Evolutionary conservation across 1,140 invertebrate species (phyloP).

Genomic region (Procambarus clarkii): DNA sequence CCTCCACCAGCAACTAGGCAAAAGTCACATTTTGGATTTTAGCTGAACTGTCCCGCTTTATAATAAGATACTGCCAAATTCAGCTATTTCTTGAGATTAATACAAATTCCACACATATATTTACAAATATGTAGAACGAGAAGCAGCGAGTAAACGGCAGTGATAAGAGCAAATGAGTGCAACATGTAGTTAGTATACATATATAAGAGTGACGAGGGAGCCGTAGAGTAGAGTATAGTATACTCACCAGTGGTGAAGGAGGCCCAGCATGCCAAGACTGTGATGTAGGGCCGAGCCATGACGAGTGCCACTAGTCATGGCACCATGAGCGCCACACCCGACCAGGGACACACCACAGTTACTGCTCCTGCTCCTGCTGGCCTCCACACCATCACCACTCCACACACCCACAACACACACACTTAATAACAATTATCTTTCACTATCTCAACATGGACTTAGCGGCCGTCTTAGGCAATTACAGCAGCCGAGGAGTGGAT

Average conservation of each 20-base stretch:
- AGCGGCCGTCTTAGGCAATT: conserved; percentile 39
- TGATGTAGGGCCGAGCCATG: conserved; percentile 48
- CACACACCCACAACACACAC: conserved; percentile 1
- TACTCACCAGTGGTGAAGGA: conserved; percentile 13
- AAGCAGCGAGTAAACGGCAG: too few species aligned
- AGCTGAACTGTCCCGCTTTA: too few species aligned
- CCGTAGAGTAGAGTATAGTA: neutral
- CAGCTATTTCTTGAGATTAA: too few species aligned
- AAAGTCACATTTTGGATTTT: too few species aligned
- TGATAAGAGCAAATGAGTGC: too few species aligned
- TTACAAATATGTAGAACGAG: too few species aligned
- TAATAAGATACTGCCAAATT: too few species aligned
- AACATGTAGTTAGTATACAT: too few species aligned
- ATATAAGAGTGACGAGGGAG: too few species aligned
- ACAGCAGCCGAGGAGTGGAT: conserved; percentile 46
- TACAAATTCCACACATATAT: too few species aligned
- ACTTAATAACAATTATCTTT: conserved; percentile 26
- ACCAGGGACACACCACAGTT: conserved; percentile 20
- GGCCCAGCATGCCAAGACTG: conserved; percentile 32
- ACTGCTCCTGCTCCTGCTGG: conserved; percentile 45
- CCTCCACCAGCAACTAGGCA: too few species aligned
- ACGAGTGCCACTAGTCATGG: conserved; percentile 45
- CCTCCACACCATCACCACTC: conserved; percentile 42
- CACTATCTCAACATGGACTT: conserved; percentile 34
- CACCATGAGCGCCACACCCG: conserved; percentile 38